These are phyloP conservation scores for Oxytorus armatus DNA, from an alignment of 2,888 invertebrate species.

Conservation along the genomic window DNA sequence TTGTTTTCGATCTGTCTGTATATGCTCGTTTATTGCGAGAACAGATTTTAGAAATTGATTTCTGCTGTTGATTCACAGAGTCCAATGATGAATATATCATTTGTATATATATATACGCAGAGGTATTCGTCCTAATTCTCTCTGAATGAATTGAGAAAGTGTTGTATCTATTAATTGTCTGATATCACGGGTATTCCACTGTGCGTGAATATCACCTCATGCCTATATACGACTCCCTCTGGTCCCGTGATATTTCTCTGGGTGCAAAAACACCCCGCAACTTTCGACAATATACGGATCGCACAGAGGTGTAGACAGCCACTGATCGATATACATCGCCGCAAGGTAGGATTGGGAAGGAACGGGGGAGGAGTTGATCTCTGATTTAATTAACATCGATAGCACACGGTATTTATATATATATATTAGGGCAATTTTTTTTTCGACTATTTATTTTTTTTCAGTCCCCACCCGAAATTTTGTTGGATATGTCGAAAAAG, in stretches of 20 bases:
- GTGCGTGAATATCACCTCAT: conserved; percentile 26
- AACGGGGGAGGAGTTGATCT: background rate
- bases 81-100: background rate
- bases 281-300: conserved; percentile 7
- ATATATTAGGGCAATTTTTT: background rate
- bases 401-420: conserved; percentile 63
- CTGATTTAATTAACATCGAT: conserved; percentile 78
- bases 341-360: conserved; percentile 4
- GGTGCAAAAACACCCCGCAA: conserved; percentile 28
- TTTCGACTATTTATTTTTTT: no score
- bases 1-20: background rate
- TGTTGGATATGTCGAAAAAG: no score
- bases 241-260: conserved; percentile 51
- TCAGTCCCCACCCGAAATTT: no score
- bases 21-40: background rate
- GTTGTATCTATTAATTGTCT: background rate
- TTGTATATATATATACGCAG: no score
- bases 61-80: background rate
- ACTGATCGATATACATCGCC: conserved; percentile 60
- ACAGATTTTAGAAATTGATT: background rate
- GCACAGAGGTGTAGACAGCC: conserved; percentile 55
- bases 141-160: background rate
- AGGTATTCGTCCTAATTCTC: conserved; percentile 15
- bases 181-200: background rate
- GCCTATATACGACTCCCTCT: conserved; percentile 24